Evolutionary conservation across 2,113 vertebrate genomes (phyloP), one percentile per base, ranked within the genome.

Genomic region (Spheniscus mendiculus): DNA sequence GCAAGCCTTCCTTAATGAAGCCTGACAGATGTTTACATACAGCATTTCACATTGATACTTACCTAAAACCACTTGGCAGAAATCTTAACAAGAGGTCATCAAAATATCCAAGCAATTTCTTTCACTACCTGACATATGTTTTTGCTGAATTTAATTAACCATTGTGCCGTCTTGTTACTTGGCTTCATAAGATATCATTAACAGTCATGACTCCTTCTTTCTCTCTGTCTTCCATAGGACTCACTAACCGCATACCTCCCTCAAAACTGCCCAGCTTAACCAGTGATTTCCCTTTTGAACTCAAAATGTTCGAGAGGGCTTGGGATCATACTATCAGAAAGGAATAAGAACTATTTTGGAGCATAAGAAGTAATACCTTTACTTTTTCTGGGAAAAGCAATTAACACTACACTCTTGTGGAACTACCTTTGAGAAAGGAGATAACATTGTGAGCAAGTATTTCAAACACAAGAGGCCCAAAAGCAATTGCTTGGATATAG

Each of bases 21-120:
- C 15, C 63, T 91, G 86, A 53, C 67, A 83, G 88, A 74, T 86
- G 55, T 81, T 89, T 89, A 45, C 49, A 70, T 38, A 83, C 40
- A 87, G 38, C 45, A 81, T 81, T 93, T 88, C 52, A 44, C 38
- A 78, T 1, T 47, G 18, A 70, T 84, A 74, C 44, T 79, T 84
- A 89, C 88, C 72, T 56, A 77, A 94, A 93, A 74, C 4, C 27
- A 49, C 59, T 71, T 52, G 15, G 34, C 36, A 92, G 65, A 94
- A 89, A 89, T 92, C 61, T 93, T 95, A 87, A 90, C 18, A 67
- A 82, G 83, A 72, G 69, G 38, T 81, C 86, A 89, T 40, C 63
- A 89, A 71, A 92, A 91, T 36, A 93, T 26, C 22, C n/a, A 34
- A 89, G 44, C 11, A 74, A 74, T 87, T 89, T 89, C 14, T 76